Percentiles rank a stretch among this genome's conserved stretches.
Conservation (phyloP, 2,113 vertebrate genomes). For the Chaetodon auriga region DNA sequence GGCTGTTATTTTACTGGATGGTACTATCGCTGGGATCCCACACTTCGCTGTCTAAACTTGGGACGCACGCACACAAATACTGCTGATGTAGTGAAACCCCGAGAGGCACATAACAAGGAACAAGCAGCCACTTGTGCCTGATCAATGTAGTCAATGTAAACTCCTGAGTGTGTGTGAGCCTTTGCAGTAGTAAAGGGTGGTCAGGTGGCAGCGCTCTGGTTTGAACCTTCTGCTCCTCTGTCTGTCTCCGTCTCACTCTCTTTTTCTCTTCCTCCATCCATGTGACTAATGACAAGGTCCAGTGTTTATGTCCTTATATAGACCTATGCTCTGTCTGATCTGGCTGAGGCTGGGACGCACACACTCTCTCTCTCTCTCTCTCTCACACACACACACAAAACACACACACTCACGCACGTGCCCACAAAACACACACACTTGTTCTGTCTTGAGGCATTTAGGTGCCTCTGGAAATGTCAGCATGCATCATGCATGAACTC, state of each 20-base stretch:
- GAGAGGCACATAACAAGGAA: background rate
- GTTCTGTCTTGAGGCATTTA: conserved; percentile 32
- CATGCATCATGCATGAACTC: background rate
- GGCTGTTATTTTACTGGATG: conserved; percentile 19
- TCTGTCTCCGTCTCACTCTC: conserved; percentile 53
- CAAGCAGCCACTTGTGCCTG: background rate
- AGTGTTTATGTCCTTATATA: conserved; percentile 85
- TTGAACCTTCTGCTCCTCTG: conserved; percentile 42
- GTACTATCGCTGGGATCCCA: conserved; percentile 4
- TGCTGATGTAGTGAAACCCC: background rate
- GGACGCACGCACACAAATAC: background rate
- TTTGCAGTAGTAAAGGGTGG: background rate
- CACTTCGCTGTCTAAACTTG: conserved; percentile 1
- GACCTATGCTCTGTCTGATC: conserved; percentile 71
- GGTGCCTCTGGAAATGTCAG: conserved; percentile 46
- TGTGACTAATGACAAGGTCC: conserved; percentile 81
- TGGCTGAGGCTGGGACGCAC: conserved; percentile 48
- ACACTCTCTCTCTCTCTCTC: background rate
- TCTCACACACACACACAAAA: conserved; percentile 8
- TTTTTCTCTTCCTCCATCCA: conserved; percentile 65
- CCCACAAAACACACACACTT: conserved; percentile 7
- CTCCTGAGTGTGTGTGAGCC: background rate
- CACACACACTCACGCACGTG: conserved; percentile 11
- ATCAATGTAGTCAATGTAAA: background rate
- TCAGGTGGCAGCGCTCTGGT: conserved; percentile 33